Base-by-base conservation (phyloP, 2,888 invertebrate species). In the Pedicia rivosa region DNA sequence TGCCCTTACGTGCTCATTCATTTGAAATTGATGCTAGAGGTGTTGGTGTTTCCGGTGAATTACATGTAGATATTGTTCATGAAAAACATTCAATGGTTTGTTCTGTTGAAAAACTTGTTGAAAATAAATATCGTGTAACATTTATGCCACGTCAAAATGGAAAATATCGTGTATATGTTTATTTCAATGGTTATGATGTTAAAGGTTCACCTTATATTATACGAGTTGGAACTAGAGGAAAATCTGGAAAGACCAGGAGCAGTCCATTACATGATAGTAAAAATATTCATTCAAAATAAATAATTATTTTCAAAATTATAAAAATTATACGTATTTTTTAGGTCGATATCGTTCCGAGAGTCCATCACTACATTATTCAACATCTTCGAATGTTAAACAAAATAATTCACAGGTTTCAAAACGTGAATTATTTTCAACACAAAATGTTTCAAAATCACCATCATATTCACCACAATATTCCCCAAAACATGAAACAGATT, bases 171-270 rank as follows among this genome's bases (percentile, higher is more conserved):
- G 77, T 78, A 26, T 91, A 92, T 57, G 77, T 94, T 20, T 91
- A 88, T 55, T 95, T 92, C 63, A 94, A 94, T 56, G 92, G 91
- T 8, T 78, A 80, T 53, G 84, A 86, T 50, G 72, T 73, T 24
- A 66, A 68, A 37, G 92, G 87, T 5, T 88, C 87, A 9, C 88
- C 88, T 17, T 87, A 83, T 53, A 78, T 84, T 53, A 77, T 90
- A 62, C 67, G 87, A 40, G 86, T 88, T 8, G 87, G 86, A 14
- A 76, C 82, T 1, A 74, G 73, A 42, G 71, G 79, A 17, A 59
- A 65, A 24, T 61, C 61, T 4, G 60, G 62, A 9, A 70, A 70
- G 49, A 64, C 67, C 1, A 63, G 68, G 24, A 66, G 58, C 45
- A 67, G 63, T 54, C 69, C 69, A 7, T 58, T 65, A 32, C 70